Percentiles rank a stretch among this genome's conserved stretches.
Evolutionary conservation across 2,797 vertebrate species (phyloP).

Genomic region (Cyclopterus lumpus): DNA sequence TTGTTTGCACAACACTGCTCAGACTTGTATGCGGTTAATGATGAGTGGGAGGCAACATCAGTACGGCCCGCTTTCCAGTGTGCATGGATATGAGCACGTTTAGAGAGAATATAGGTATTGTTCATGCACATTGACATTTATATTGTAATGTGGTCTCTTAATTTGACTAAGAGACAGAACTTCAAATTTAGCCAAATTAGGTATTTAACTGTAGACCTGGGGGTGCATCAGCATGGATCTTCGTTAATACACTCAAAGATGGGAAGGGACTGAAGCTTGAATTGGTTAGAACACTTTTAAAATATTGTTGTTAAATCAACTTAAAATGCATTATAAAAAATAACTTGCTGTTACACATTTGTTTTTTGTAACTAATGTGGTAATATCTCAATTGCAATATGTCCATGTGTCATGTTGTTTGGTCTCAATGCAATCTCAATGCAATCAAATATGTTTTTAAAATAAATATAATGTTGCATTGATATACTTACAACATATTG

Average conservation of each 20-base stretch:
- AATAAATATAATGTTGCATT: background rate
- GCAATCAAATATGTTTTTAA: background rate
- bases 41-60: background rate
- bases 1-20: conserved; percentile 6
- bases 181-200: background rate
- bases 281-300: background rate
- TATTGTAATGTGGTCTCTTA: background rate
- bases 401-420: background rate
- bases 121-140: background rate
- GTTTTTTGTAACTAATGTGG: background rate
- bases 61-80: too few relatives aligned
- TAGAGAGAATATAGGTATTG: background rate
- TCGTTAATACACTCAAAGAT: background rate
- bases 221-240: background rate
- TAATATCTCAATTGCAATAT: background rate
- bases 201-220: background rate
- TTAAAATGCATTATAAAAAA: background rate
- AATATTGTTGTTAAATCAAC: background rate
- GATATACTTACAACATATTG: background rate
- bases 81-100: background rate
- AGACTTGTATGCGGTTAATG: background rate
- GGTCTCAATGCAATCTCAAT: background rate
- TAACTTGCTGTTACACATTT: background rate
- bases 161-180: background rate
- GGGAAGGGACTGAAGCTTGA: background rate